phyloP scores from a whole-genome alignment of 2,113 vertebrate genomes.

The Ptychochromis oligacanthus region DNA sequence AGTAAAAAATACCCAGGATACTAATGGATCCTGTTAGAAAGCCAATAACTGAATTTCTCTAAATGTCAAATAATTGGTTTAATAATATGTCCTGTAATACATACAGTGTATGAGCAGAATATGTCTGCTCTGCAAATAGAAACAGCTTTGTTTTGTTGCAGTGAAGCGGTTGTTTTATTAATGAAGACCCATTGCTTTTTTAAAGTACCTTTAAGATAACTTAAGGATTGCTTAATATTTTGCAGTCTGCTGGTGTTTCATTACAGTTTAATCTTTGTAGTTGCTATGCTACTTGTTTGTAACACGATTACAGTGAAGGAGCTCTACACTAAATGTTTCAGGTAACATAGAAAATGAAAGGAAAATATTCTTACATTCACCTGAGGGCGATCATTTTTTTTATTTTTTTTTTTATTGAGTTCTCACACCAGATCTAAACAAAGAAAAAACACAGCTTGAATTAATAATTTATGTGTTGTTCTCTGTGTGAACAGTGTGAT shows the following conservation, averaged over 20 bases:
- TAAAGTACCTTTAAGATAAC: not conserved
- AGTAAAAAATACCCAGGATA: not conserved
- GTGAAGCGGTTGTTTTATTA: not conserved
- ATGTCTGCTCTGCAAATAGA: not conserved
- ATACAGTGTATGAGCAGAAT: not conserved
- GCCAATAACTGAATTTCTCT: no score
- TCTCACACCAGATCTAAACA: constrained; percentile 29
- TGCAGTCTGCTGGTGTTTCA: not conserved
- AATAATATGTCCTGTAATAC: not conserved
- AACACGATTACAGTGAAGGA: not conserved
- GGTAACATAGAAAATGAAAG: not conserved
- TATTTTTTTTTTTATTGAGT: not conserved
- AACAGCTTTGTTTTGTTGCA: not conserved
- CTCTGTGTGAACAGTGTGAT: constrained; percentile 28
- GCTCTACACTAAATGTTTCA: not conserved
- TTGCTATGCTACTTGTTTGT: not conserved
- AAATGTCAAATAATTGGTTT: not conserved
- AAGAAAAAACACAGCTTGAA: constrained; percentile 26
- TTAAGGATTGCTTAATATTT: not conserved
- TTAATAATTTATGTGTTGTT: constrained; percentile 41
- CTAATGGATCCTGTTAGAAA: not conserved
- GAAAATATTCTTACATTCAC: not conserved
- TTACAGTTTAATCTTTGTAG: not conserved
- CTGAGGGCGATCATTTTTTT: not conserved
- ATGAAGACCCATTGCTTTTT: not conserved